Conservation (phyloP, 2,888 invertebrate genomes). For the Hydropsyche betteni region DNA sequence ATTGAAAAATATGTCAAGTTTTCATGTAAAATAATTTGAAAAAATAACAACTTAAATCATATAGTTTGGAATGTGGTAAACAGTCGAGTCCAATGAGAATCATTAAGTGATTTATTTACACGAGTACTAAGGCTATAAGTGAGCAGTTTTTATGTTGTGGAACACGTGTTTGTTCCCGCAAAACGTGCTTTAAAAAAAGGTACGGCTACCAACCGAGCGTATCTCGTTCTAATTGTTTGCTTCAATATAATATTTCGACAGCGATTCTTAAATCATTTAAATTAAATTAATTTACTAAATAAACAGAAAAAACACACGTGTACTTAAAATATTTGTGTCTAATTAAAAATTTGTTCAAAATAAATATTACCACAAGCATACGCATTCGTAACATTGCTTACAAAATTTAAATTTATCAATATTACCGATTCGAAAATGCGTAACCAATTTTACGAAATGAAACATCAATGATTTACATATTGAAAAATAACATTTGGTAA, state of each 20-base stretch:
- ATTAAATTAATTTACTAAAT: neutral
- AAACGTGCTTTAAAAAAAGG: neutral
- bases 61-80: too few relatives aligned
- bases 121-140: neutral
- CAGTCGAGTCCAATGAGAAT: too few relatives aligned
- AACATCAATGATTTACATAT: too few relatives aligned
- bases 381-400: too few relatives aligned
- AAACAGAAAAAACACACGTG: neutral
- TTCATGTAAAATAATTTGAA: too few relatives aligned
- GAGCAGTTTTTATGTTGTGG: neutral
- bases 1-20: too few relatives aligned
- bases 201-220: neutral
- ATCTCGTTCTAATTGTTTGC: conserved; percentile 6
- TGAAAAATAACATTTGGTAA: too few relatives aligned
- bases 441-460: too few relatives aligned
- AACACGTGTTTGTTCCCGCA: conserved; percentile 25
- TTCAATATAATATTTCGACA: conserved; percentile 3
- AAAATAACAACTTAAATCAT: too few relatives aligned
- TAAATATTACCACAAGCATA: neutral
- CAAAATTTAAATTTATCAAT: too few relatives aligned
- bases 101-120: too few relatives aligned
- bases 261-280: conserved; percentile 7
- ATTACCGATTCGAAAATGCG: too few relatives aligned
- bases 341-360: neutral
- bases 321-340: conserved; percentile 10